phyloP scores from a whole-genome alignment of 2,888 invertebrate genomes.

The Sicus ferrugineus region DNA sequence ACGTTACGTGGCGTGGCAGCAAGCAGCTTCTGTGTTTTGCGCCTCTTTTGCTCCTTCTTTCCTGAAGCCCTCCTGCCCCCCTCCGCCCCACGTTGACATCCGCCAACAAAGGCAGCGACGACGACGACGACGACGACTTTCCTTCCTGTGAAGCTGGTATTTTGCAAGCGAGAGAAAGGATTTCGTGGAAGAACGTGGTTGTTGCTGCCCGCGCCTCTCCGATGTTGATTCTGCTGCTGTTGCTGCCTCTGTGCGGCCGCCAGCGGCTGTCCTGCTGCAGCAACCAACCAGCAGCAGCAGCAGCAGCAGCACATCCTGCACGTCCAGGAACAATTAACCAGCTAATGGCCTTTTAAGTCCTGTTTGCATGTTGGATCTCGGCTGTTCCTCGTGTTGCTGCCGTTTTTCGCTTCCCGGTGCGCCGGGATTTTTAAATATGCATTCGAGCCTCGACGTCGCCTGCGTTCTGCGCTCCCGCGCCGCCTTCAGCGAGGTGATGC shows the following conservation, averaged over 20 bases:
- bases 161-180: background rate
- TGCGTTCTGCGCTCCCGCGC: background rate
- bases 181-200: conserved; percentile 9
- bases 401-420: background rate
- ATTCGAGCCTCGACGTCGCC: background rate
- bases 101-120: background rate
- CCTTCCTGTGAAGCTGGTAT: background rate
- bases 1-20: conserved; percentile 2
- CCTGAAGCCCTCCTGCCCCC: too few relatives aligned
- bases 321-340: conserved; percentile 24
- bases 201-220: too few relatives aligned
- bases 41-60: too few relatives aligned
- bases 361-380: conserved; percentile 17
- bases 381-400: background rate
- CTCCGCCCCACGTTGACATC: too few relatives aligned
- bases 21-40: too few relatives aligned
- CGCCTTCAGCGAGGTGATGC: background rate
- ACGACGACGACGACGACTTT: background rate
- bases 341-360: conserved; percentile 30
- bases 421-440: background rate
- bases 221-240: too few relatives aligned
- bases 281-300: too few relatives aligned
- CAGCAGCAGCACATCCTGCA: background rate
- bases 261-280: background rate
- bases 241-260: too few relatives aligned